phyloP scores from a whole-genome alignment of 1,140 invertebrate species.

The Drosophila orena region DNA sequence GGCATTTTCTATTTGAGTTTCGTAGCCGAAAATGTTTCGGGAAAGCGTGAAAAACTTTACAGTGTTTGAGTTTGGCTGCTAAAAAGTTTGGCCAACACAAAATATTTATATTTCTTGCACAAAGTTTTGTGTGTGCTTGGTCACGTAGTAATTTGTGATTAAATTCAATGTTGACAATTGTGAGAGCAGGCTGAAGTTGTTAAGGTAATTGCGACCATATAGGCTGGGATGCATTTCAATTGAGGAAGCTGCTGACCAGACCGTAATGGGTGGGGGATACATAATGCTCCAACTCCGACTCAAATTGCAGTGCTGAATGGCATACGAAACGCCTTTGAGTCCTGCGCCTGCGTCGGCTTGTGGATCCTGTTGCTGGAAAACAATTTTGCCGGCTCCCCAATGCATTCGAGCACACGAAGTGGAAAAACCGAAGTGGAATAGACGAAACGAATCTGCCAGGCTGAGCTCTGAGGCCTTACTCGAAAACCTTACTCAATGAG shows the following conservation, averaged over 20 bases:
- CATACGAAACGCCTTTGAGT: conserved; percentile 40
- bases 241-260: conserved; percentile 33
- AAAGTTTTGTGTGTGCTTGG: conserved; percentile 4
- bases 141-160: conserved; percentile 73
- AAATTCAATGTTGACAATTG: conserved; percentile 74
- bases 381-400: conserved; percentile 50
- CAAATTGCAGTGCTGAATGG: conserved; percentile 59
- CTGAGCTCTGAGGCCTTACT: conserved; percentile 24
- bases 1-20: conserved; percentile 26
- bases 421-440: conserved; percentile 14
- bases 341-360: conserved; percentile 68
- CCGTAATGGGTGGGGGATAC: background rate
- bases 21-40: conserved; percentile 13
- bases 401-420: conserved; percentile 32
- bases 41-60: conserved; percentile 19
- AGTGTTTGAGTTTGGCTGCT: conserved; percentile 39
- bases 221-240: conserved; percentile 74
- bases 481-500: conserved; percentile 79
- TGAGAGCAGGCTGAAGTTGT: conserved; percentile 50
- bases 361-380: conserved; percentile 60
- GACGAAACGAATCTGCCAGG: conserved; percentile 23
- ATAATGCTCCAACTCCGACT: background rate
- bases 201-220: conserved; percentile 69
- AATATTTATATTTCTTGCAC: conserved; percentile 30
- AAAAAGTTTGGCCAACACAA: conserved; percentile 42